Evolutionary conservation across 1,140 invertebrate species (phyloP).

Genomic region (Drosophila sturtevanti): DNA sequence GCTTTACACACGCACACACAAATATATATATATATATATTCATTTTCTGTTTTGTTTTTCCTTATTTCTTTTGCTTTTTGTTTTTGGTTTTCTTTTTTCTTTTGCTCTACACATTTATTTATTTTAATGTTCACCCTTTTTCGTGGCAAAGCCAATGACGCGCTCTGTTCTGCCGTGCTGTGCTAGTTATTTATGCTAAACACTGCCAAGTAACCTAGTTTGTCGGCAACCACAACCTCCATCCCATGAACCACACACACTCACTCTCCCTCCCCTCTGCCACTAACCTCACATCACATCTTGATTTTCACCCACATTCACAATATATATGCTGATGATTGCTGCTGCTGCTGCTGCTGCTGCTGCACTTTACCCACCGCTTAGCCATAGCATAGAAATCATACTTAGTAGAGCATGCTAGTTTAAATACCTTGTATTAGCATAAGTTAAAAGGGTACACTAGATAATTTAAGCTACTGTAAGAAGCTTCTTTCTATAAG

Average conservation of each 20-base stretch:
- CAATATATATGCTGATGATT: no score
- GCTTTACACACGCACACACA: background rate
- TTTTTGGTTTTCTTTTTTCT: no score
- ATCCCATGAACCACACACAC: background rate
- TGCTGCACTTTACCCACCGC: background rate
- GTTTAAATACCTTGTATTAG: slow-evolving; percentile 36
- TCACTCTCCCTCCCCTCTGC: background rate
- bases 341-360: no score
- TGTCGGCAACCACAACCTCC: slow-evolving; percentile 23
- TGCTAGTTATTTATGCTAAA: slow-evolving; percentile 74
- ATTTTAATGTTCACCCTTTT: slow-evolving; percentile 58
- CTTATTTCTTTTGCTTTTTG: background rate
- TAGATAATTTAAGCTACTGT: no score
- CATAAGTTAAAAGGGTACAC: background rate
- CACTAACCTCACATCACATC: no score
- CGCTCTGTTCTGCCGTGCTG: slow-evolving; percentile 43
- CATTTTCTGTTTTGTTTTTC: background rate
- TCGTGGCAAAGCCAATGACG: slow-evolving; percentile 42
- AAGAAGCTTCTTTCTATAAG: no score
- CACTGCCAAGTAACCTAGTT: slow-evolving; percentile 77
- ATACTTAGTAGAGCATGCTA: slow-evolving; percentile 65
- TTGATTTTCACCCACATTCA: background rate
- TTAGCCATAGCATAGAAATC: slow-evolving; percentile 35
- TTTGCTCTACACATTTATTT: slow-evolving; percentile 42
- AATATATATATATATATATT: background rate